Conservation (phyloP, 2,113 vertebrate species). For the Misgurnus anguillicaudatus region DNA sequence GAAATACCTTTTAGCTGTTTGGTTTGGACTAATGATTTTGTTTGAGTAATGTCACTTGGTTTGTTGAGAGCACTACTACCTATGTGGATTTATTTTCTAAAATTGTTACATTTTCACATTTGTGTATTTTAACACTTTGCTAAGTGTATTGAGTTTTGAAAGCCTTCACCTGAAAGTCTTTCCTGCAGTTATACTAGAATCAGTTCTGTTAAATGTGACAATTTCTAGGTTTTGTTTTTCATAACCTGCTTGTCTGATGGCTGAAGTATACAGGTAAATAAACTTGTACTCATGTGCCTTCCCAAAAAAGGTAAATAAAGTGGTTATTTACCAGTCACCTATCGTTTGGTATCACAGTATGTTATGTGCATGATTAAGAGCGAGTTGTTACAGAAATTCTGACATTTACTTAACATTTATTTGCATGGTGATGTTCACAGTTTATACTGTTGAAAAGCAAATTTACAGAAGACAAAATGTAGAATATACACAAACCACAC, state of each 20-base stretch:
- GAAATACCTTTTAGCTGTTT: conserved; percentile 21
- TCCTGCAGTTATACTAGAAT: not conserved
- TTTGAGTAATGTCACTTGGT: conserved; percentile 4
- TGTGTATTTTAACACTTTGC: conserved; percentile 21
- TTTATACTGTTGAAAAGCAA: too few relatives aligned
- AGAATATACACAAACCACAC: too few relatives aligned
- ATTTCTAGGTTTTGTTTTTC: conserved; percentile 30
- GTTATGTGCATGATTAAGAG: too few relatives aligned
- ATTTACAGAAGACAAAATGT: too few relatives aligned
- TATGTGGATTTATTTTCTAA: conserved; percentile 16
- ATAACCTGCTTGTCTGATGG: not conserved
- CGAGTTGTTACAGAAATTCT: too few relatives aligned
- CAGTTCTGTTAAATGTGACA: conserved; percentile 26
- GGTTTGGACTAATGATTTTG: not conserved
- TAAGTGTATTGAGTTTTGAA: conserved; percentile 27
- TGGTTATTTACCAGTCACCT: not conserved
- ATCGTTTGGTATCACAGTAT: too few relatives aligned
- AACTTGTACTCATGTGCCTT: conserved; percentile 4
- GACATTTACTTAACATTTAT: too few relatives aligned
- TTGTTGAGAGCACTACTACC: conserved; percentile 8
- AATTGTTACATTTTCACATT: not conserved
- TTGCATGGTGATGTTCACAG: too few relatives aligned
- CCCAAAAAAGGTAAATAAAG: conserved; percentile 38
- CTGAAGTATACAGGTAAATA: not conserved
- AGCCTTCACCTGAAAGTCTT: conserved; percentile 13